Percentiles rank a stretch among this genome's conserved stretches.
Evolutionary conservation across 2,113 vertebrate genomes (phyloP).

Genomic region (Poeciliopsis retropinna): DNA sequence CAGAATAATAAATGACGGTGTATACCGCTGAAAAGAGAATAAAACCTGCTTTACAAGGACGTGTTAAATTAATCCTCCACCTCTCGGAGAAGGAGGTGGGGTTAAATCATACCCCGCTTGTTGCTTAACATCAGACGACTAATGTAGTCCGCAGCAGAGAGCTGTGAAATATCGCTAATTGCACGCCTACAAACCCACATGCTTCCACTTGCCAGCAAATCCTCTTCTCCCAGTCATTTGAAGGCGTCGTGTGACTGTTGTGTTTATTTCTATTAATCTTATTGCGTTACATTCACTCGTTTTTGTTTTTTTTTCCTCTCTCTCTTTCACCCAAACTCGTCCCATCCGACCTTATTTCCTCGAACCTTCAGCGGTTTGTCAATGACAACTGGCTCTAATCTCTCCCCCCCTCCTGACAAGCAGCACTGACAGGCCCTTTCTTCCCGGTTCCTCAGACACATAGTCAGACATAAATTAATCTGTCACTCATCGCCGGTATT

Average conservation of each 20-base stretch:
- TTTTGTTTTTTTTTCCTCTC: constrained; percentile 52
- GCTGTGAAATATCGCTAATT: constrained; percentile 42
- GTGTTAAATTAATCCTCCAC: constrained; percentile 29
- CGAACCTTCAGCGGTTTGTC: constrained; percentile 88
- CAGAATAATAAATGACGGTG: constrained; percentile 5
- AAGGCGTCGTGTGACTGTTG: constrained; percentile 78
- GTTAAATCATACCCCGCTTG: constrained; percentile 40
- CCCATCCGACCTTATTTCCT: constrained; percentile 93
- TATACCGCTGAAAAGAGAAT: constrained; percentile 20
- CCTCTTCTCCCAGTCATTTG: constrained; percentile 63
- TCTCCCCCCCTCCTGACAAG: constrained; percentile 91
- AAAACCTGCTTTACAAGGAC: constrained; percentile 25
- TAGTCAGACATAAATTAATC: constrained; percentile 97
- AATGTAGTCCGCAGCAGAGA: constrained; percentile 26
- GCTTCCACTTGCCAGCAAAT: constrained; percentile 37
- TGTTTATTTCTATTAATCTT: constrained; percentile 60
- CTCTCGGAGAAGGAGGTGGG: constrained; percentile 21
- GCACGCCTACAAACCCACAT: constrained; percentile 39
- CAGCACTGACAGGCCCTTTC: constrained; percentile 94
- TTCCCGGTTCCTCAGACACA: constrained; percentile 92
- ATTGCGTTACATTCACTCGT: constrained; percentile 24
- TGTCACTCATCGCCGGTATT: constrained; percentile 91
- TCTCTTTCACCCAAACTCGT: constrained; percentile 80
- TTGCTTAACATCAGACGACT: constrained; percentile 36
- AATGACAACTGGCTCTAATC: constrained; percentile 94